phyloP scores from a whole-genome alignment of 2,888 invertebrate genomes.

The Ornithoptera priamus region DNA sequence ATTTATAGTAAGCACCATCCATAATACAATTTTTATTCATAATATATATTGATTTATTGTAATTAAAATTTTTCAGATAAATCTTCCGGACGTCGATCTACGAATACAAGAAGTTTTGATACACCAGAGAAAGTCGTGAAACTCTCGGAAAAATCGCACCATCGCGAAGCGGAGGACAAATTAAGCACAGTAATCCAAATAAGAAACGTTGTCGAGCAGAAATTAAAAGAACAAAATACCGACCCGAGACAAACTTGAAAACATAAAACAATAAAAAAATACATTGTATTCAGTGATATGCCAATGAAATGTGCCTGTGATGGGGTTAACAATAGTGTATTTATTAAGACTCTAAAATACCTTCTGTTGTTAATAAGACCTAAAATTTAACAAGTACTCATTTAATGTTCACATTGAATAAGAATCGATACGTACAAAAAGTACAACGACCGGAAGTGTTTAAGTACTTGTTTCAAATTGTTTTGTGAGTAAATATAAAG shows the following conservation, averaged over 20 bases:
- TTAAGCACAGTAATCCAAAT: background rate
- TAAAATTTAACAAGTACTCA: too few species aligned
- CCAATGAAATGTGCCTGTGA: background rate
- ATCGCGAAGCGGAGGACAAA: background rate
- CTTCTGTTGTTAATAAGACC: too few species aligned
- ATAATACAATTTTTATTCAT: background rate
- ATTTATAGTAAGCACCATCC: too few species aligned
- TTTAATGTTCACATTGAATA: too few species aligned
- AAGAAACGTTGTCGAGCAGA: background rate
- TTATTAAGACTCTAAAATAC: too few species aligned
- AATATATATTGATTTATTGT: background rate
- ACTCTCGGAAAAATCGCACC: background rate
- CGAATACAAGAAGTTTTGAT: slow-evolving; percentile 20
- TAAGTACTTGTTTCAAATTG: background rate
- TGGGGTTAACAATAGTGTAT: background rate
- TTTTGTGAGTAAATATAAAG: background rate
- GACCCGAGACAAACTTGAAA: background rate
- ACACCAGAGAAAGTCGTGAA: slow-evolving; percentile 11
- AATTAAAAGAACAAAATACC: background rate
- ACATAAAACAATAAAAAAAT: background rate
- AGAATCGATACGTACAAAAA: background rate
- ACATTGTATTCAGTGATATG: background rate
- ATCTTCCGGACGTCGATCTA: slow-evolving; percentile 24
- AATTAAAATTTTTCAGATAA: slow-evolving; percentile 26
- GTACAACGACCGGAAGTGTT: background rate